Evolutionary conservation across 2,797 vertebrate species (phyloP).

Genomic region (Catamblyrhynchus diadema): DNA sequence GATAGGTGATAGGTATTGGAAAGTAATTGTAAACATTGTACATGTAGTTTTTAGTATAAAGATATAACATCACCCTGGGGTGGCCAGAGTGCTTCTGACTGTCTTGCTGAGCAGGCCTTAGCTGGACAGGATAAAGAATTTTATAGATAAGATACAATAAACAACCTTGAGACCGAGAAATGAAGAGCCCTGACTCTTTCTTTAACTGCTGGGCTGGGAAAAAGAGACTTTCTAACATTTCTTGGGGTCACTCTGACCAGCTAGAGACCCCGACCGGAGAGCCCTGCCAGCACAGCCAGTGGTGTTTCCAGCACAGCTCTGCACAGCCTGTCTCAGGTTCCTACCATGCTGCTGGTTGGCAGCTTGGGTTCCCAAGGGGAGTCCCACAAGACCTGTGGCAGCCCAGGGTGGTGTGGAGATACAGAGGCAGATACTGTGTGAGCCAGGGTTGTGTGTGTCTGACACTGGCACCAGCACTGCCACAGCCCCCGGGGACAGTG

Average conservation of each 20-base stretch:
- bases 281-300: background rate
- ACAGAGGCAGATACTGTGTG: accelerated
- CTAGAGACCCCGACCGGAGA: no score
- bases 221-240: no score
- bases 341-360: accelerated
- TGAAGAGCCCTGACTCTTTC: no score
- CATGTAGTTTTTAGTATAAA: no score
- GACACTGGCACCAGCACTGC: background rate
- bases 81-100: no score
- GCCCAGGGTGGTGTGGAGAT: background rate
- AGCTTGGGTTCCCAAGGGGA: accelerated
- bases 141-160: no score
- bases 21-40: no score
- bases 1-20: no score
- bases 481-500: background rate
- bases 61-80: no score
- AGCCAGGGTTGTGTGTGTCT: background rate
- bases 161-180: no score
- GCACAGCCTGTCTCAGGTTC: background rate
- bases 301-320: background rate
- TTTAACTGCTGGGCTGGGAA: accelerated
- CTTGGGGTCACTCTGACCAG: no score
- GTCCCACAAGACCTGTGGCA: background rate
- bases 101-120: accelerated
- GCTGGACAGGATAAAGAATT: no score